Conservation (phyloP, 2,797 vertebrate genomes). For the Apogon talboti region DNA sequence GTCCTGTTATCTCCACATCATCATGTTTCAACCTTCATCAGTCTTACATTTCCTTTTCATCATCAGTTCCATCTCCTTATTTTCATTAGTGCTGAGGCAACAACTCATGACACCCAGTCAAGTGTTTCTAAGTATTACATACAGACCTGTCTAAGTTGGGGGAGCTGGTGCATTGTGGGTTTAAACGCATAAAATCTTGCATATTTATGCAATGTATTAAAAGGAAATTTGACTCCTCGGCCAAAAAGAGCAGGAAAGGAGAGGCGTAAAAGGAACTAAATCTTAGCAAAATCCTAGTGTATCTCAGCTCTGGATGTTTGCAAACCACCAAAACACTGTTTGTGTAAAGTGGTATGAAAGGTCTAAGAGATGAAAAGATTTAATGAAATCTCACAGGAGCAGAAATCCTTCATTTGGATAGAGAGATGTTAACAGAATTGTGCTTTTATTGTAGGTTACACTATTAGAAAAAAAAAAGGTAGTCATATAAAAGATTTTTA, state of each 20-base stretch:
- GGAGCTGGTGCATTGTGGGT: conserved; percentile 23
- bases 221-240: conserved; percentile 10
- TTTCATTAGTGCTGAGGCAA: conserved; percentile 37
- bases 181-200: conserved; percentile 31
- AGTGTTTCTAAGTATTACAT: conserved; percentile 40
- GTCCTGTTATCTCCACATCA: conserved; percentile 56
- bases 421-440: no score
- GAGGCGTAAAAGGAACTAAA: conserved; percentile 4
- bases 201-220: background rate
- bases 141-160: conserved; percentile 26
- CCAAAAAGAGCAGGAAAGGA: conserved; percentile 7
- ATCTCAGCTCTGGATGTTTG: conserved; percentile 22
- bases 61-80: no score
- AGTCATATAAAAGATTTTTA: no score
- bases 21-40: conserved; percentile 65
- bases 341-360: conserved; percentile 35
- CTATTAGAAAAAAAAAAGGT: no score
- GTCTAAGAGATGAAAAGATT: conserved; percentile 39
- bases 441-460: conserved; percentile 13
- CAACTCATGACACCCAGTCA: conserved; percentile 28
- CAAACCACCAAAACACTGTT: conserved; percentile 30
- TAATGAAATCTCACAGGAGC: conserved; percentile 47
- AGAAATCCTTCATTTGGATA: conserved; percentile 32
- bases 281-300: conserved; percentile 22
- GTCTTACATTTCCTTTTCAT: conserved; percentile 65